These are phyloP conservation scores for Quadroppia sp. DNA, from an alignment of 2,888 invertebrate species.

Conservation along the genomic window DNA sequence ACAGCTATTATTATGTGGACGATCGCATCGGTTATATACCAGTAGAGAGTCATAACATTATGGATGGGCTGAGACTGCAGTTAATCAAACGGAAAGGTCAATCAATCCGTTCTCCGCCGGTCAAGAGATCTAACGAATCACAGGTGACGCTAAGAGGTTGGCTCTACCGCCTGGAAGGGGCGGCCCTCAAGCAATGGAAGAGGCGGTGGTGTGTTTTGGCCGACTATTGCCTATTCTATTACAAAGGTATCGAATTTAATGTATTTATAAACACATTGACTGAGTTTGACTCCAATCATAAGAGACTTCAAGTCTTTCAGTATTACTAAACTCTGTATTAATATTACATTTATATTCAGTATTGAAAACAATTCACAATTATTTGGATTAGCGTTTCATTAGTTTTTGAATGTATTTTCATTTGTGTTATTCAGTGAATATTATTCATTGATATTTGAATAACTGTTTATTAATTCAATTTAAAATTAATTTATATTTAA, in stretches of 20 bases:
- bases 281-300: too few relatives aligned
- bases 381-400: too few relatives aligned
- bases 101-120: conserved; percentile 62
- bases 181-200: conserved; percentile 88
- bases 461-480: too few relatives aligned
- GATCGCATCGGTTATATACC: conserved; percentile 24
- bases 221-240: conserved; percentile 88
- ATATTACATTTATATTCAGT: too few relatives aligned
- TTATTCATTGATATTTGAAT: too few relatives aligned
- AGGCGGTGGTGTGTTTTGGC: conserved; percentile 91
- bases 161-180: conserved; percentile 87
- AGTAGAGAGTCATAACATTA: conserved; percentile 11
- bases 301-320: too few relatives aligned
- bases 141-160: conserved; percentile 82
- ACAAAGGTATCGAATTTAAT: conserved; percentile 69
- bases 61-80: conserved; percentile 43
- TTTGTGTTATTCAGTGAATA: too few relatives aligned
- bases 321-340: too few relatives aligned
- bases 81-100: conserved; percentile 35
- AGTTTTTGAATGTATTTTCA: too few relatives aligned
- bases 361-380: too few relatives aligned
- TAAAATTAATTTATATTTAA: too few relatives aligned
- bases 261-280: too few relatives aligned
- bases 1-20: conserved; percentile 29
- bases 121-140: conserved; percentile 76